Evolutionary conservation across 1,140 invertebrate species (phyloP), one percentile per base, ranked within the genome.

Genomic region (Telenomus remus): DNA sequence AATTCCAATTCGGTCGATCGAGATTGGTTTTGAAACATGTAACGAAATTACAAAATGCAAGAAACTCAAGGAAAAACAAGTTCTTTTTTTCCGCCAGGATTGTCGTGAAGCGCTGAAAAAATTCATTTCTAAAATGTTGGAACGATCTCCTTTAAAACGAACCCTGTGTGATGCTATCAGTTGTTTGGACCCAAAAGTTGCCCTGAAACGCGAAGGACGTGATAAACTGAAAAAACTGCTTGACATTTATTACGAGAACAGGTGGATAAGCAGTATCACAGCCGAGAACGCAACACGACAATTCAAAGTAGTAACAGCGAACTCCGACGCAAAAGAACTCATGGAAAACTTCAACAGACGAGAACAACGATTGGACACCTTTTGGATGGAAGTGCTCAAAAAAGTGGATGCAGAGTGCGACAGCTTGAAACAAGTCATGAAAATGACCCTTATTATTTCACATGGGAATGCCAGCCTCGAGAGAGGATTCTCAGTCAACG

Each of bases 401-500:
- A 33, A 48, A n/a, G n/a, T n/a, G n/a, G n/a, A n/a, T n/a, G n/a
- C n/a, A n/a, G n/a, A n/a, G n/a, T 44, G 13, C n/a, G 47, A 69
- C 4, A 51, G 63, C 12, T 49, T 74, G n/a, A 16, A 46, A 63
- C 49, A 73, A 53, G 13, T 78, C 33, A 6, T 71, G 5, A 35
- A 74, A 51, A 66, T 64, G 47, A 16, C 69, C 14, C 39, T 74
- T 1, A 70, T 69, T 12, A 48, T 78, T 11, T 78, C 54, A 8
- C 63, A 74, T 63, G 71, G 64, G 14, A 75, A 75, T 37, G 56
- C 64, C 15, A 51, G 46, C 11, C 50, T 61, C 19, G 64, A 75
- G 16, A 64, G 64, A 57, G 64, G 76, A 37, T 78, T 78, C 49
- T 78, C 75, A 14, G 48, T 66, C 10, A 78, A 78, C 55, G 74